Evolutionary conservation across 1,140 invertebrate species (phyloP).

Genomic region (Rhynchophorus ferrugineus): DNA sequence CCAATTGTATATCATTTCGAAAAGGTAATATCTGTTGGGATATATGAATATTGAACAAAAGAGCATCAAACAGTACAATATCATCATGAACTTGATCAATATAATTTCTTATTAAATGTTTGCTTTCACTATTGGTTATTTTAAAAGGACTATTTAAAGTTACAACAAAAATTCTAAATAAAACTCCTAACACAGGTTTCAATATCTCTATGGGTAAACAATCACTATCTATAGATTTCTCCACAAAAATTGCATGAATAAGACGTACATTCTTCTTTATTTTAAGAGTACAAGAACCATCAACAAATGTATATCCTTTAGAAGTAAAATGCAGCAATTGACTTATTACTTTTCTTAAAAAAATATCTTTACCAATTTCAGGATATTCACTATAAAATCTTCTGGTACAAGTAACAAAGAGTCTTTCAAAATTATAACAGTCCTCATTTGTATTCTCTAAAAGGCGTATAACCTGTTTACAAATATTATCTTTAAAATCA

Average conservation of each 20-base stretch:
- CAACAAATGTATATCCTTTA: constrained; percentile 28
- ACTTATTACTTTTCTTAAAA: constrained; percentile 41
- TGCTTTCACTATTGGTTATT: constrained; percentile 21
- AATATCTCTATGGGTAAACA: constrained; percentile 25
- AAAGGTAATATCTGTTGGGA: constrained; percentile 12
- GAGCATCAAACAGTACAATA: constrained; percentile 25
- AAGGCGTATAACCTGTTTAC: constrained; percentile 45
- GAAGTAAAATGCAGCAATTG: constrained; percentile 39
- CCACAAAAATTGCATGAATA: constrained; percentile 38
- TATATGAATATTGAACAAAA: constrained; percentile 27
- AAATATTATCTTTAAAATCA: constrained; percentile 49
- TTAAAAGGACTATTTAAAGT: constrained; percentile 19
- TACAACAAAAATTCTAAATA: constrained; percentile 29
- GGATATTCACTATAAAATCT: constrained; percentile 45
- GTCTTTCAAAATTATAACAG: constrained; percentile 11
- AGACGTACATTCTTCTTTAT: constrained; percentile 42
- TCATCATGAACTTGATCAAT: constrained; percentile 10
- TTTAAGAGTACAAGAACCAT: constrained; percentile 36
- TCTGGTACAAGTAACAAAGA: constrained; percentile 42
- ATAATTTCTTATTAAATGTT: constrained; percentile 27
- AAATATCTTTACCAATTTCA: constrained; percentile 39
- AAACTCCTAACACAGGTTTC: constrained; percentile 21
- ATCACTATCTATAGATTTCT: constrained; percentile 10
- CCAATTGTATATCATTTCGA: constrained; percentile 21
- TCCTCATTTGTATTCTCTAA: constrained; percentile 37